Evolutionary conservation across 53 echinoderm and acorn worm species (phyloP).

Genomic region (Apostichopus leukothele): DNA sequence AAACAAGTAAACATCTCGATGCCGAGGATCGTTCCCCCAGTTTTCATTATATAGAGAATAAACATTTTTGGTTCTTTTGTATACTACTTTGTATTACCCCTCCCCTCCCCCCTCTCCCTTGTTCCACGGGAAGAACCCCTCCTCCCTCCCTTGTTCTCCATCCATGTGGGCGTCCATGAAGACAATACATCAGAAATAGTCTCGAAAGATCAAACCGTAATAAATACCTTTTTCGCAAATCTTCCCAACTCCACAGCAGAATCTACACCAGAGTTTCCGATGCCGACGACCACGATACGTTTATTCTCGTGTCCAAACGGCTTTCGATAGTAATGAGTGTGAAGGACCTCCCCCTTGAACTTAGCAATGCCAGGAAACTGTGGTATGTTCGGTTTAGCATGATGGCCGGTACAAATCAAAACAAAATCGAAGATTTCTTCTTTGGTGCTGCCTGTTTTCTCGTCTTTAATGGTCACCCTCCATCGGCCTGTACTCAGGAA

Average conservation of each 20-base stretch:
- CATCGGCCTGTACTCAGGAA: constrained; percentile 73
- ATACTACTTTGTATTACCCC: no score
- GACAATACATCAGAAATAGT: no score
- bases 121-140: no score
- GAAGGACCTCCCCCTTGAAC: constrained; percentile 71
- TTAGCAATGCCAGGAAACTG: constrained; percentile 70
- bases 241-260: constrained; percentile 79
- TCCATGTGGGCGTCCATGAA: no score
- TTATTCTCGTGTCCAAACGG: constrained; percentile 70
- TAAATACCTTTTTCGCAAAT: constrained; percentile 66
- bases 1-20: no score
- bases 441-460: constrained; percentile 44
- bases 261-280: constrained; percentile 88
- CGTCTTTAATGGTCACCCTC: constrained; percentile 60
- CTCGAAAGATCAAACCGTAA: no score
- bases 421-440: constrained; percentile 78
- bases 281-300: constrained; percentile 73
- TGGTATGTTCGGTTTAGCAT: constrained; percentile 66
- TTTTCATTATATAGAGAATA: no score
- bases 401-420: constrained; percentile 80
- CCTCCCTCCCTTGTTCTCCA: no score
- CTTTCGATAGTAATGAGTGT: constrained; percentile 82
- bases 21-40: no score
- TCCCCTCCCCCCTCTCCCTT: no score
- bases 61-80: no score